phyloP scores from a whole-genome alignment of 1,140 invertebrate genomes.

The Trachymyrmex septentrionalis region DNA sequence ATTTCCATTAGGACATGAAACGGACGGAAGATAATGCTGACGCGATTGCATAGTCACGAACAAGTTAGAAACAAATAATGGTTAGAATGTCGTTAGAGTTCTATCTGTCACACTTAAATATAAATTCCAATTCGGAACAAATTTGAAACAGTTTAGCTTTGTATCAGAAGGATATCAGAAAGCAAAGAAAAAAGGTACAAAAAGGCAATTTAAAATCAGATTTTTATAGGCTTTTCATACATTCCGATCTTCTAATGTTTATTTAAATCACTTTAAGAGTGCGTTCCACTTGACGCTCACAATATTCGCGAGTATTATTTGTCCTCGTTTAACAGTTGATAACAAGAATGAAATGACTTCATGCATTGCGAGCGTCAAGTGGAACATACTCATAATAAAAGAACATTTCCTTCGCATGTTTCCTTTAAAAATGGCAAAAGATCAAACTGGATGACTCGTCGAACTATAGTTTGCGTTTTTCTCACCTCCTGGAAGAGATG shows the following conservation, averaged over 20 bases:
- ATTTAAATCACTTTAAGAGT: background rate
- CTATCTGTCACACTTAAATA: background rate
- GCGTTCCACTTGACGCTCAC: too few relatives aligned
- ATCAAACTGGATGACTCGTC: background rate
- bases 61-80: background rate
- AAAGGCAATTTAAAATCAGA: background rate
- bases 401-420: background rate
- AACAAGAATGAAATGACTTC: too few relatives aligned
- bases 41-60: conserved; percentile 14
- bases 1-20: conserved; percentile 44
- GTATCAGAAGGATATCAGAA: background rate
- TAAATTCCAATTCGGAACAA: background rate
- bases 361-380: too few relatives aligned
- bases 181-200: background rate
- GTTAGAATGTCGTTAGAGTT: background rate
- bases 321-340: too few relatives aligned
- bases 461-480: conserved; percentile 9
- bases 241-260: background rate
- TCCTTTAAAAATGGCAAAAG: background rate
- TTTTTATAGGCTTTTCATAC: background rate
- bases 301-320: too few relatives aligned
- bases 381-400: too few relatives aligned
- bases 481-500: conserved; percentile 98
- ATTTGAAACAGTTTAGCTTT: background rate
- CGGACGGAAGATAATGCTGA: background rate